Evolutionary conservation across 35 echinoderm and acorn worm species (phyloP).

Genomic region (Ophioderma brevispina): DNA sequence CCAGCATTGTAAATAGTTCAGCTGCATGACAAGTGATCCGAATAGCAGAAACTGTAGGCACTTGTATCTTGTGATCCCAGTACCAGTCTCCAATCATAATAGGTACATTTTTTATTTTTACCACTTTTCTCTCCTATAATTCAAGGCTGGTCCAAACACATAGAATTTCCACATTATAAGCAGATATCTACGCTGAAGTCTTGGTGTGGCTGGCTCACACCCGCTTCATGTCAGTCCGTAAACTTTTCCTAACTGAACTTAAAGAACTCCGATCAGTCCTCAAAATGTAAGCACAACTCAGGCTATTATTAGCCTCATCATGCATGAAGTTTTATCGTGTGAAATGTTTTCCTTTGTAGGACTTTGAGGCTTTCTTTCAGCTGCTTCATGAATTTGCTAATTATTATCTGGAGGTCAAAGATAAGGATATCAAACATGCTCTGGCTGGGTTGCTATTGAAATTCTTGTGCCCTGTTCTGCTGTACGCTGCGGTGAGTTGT

Average conservation of each 20-base stretch:
- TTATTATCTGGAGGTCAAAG: conserved; percentile 96
- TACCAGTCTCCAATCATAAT: too few relatives aligned
- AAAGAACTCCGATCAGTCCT: conserved; percentile 92
- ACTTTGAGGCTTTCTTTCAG: conserved; percentile 90
- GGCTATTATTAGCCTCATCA: conserved; percentile 93
- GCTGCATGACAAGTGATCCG: too few relatives aligned
- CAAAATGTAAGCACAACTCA: conserved; percentile 89
- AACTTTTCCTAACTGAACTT: conserved; percentile 79
- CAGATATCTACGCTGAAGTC: conserved; percentile 96
- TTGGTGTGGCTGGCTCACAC: conserved; percentile 85
- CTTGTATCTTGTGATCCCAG: too few relatives aligned
- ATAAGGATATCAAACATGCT: conserved; percentile 94
- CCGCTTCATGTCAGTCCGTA: conserved; percentile 76
- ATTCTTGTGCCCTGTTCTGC: conserved; percentile 88
- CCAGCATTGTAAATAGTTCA: too few relatives aligned
- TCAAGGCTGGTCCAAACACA: conserved; percentile 85
- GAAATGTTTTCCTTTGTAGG: conserved; percentile 91
- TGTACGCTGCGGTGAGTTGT: conserved; percentile 97
- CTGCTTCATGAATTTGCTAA: conserved; percentile 95
- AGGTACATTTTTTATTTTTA: too few relatives aligned
- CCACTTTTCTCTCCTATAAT: not conserved
- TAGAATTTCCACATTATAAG: conserved; percentile 95
- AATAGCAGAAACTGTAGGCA: too few relatives aligned
- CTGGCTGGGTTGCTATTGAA: conserved; percentile 93
- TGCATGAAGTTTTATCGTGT: conserved; percentile 98